Evolutionary conservation across 2,113 vertebrate species (phyloP).

Genomic region (Dipodomys merriami): DNA sequence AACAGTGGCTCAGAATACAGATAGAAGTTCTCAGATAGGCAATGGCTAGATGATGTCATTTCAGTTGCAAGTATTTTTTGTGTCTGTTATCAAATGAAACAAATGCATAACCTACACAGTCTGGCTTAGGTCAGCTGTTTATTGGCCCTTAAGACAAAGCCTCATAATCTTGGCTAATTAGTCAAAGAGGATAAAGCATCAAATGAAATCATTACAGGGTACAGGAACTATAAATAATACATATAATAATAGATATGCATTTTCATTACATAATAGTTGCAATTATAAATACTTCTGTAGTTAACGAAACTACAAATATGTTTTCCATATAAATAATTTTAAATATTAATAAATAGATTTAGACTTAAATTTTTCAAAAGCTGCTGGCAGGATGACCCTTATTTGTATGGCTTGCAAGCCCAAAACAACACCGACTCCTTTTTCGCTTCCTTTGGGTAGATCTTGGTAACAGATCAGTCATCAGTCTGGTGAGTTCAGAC

Average conservation of each 20-base stretch:
- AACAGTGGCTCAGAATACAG: slow-evolving; percentile 60
- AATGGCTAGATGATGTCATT: neutral
- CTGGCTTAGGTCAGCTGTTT: slow-evolving; percentile 20
- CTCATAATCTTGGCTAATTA: slow-evolving; percentile 19
- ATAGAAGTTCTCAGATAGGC: slow-evolving; percentile 15
- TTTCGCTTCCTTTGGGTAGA: slow-evolving; percentile 71
- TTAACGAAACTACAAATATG: slow-evolving; percentile 67
- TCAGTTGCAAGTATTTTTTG: neutral
- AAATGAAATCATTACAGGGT: slow-evolving; percentile 46
- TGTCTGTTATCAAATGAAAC: slow-evolving; percentile 37
- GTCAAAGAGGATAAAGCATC: neutral
- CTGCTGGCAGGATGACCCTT: neutral
- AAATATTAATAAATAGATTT: slow-evolving; percentile 90
- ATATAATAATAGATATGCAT: slow-evolving; percentile 77
- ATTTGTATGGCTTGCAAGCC: neutral
- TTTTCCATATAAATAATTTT: slow-evolving; percentile 87
- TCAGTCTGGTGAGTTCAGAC: slow-evolving; percentile 79
- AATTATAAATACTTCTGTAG: slow-evolving; percentile 84
- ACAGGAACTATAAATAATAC: slow-evolving; percentile 80
- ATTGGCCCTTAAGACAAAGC: slow-evolving; percentile 50
- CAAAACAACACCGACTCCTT: slow-evolving; percentile 75
- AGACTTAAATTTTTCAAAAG: slow-evolving; percentile 76
- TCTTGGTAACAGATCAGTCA: slow-evolving; percentile 55
- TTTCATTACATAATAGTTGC: slow-evolving; percentile 74
- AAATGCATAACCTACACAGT: neutral